A percentile compares a stretch with the other conserved stretches of the same genome.
phyloP scores from a whole-genome alignment of 1,140 invertebrate species.

The Globodera ellingtonae region DNA sequence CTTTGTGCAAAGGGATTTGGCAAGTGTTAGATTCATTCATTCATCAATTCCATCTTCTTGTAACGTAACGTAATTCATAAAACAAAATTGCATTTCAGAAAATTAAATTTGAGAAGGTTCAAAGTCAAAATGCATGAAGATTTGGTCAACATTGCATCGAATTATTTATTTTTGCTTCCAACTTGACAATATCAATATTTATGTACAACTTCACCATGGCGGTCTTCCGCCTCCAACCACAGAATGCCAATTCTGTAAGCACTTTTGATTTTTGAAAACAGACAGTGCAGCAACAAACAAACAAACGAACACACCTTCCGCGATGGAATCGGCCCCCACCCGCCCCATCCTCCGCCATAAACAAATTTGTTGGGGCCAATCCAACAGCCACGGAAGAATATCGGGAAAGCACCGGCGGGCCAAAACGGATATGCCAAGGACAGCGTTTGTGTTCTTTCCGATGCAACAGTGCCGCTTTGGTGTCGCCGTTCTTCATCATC shows the following conservation, averaged over 20 bases:
- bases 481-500: not conserved
- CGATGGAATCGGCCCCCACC: constrained; percentile 8
- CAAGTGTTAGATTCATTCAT: too few species aligned
- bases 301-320: not conserved
- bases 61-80: too few species aligned
- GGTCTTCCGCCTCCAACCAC: not conserved
- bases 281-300: not conserved
- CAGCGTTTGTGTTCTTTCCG: not conserved
- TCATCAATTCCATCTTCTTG: too few species aligned
- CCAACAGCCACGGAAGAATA: constrained; percentile 22
- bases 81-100: too few species aligned
- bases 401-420: not conserved
- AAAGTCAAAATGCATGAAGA: too few species aligned
- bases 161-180: too few species aligned
- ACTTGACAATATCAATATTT: too few species aligned
- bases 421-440: not conserved
- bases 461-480: not conserved
- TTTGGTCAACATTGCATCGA: too few species aligned
- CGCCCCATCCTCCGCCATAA: constrained; percentile 19
- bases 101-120: too few species aligned
- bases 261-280: not conserved
- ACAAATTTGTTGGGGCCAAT: constrained; percentile 20
- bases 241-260: not conserved
- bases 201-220: not conserved
- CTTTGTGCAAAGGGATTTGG: too few species aligned